phyloP scores from a whole-genome alignment of 2,797 vertebrate genomes.

The Champsocephalus gunnari region DNA sequence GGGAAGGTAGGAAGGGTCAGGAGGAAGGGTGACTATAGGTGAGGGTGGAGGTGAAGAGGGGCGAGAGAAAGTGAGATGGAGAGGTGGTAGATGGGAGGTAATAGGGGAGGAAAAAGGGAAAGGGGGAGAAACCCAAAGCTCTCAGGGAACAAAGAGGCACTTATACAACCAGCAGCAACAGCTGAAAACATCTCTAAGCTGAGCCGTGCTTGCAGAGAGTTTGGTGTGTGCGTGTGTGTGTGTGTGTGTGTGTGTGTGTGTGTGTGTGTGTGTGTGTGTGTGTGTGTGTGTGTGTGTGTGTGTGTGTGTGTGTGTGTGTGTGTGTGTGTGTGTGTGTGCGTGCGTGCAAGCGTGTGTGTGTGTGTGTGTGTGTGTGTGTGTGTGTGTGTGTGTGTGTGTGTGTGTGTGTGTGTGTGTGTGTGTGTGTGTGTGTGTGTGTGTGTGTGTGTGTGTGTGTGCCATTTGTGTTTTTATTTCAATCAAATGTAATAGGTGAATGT shows the following conservation, averaged over 20 bases:
- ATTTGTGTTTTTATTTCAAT: no score
- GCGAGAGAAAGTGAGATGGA: slow-evolving; percentile 42
- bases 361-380: no score
- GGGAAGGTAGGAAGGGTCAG: background rate
- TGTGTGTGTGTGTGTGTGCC: no score
- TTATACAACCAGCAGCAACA: slow-evolving; percentile 82
- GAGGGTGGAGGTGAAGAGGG: slow-evolving; percentile 13
- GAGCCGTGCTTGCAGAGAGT: slow-evolving; percentile 35
- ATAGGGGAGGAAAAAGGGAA: slow-evolving; percentile 31
- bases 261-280: slow-evolving; percentile 48
- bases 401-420: slow-evolving; percentile 31
- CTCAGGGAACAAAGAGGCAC: slow-evolving; percentile 80
- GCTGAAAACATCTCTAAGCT: slow-evolving; percentile 84
- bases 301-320: background rate
- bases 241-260: slow-evolving; percentile 28
- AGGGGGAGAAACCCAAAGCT: slow-evolving; percentile 56
- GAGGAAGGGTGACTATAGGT: background rate
- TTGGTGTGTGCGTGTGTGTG: slow-evolving; percentile 35
- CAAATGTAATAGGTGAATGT: no score
- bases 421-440: background rate
- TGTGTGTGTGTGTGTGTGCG: no score
- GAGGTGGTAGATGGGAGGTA: slow-evolving; percentile 55
- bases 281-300: background rate
- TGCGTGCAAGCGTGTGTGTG: no score
- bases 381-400: slow-evolving; percentile 33